Conservation (phyloP, 2,888 invertebrate species). For the Drosophila paramelanica region DNA sequence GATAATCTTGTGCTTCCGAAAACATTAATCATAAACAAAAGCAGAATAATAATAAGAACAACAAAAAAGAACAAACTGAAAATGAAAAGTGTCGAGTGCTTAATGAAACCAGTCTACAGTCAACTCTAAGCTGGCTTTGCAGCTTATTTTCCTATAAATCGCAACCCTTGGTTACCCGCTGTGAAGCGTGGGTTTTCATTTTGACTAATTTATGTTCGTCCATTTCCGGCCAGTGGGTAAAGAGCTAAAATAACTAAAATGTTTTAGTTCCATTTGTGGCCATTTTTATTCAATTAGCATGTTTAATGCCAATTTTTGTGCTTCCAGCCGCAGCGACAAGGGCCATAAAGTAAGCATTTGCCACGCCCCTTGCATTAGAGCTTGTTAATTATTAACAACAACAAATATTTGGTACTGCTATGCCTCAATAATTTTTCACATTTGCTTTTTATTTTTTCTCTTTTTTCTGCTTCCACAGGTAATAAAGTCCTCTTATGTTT, state of each 20-base stretch:
- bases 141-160: not conserved
- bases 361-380: slow-evolving; percentile 14
- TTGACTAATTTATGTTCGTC: slow-evolving; percentile 51
- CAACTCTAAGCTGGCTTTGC: not conserved
- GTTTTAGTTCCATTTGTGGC: slow-evolving; percentile 13
- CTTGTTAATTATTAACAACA: slow-evolving; percentile 65
- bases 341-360: slow-evolving; percentile 13
- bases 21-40: slow-evolving; percentile 9
- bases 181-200: not conserved
- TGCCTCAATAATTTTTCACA: slow-evolving; percentile 17
- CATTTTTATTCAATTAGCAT: slow-evolving; percentile 40
- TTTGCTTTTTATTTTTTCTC: slow-evolving; percentile 3
- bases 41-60: not conserved
- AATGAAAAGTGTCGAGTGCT: slow-evolving; percentile 2
- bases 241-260: slow-evolving; percentile 11
- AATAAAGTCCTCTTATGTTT: slow-evolving; percentile 61
- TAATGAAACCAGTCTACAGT: not conserved
- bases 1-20: slow-evolving; percentile 4
- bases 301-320: slow-evolving; percentile 21
- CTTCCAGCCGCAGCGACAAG: slow-evolving; percentile 3
- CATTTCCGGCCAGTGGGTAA: slow-evolving; percentile 42
- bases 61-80: not conserved
- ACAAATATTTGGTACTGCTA: slow-evolving; percentile 33
- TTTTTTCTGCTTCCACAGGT: slow-evolving; percentile 28
- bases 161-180: not conserved